A percentile compares a stretch with the other conserved stretches of the same genome.
phyloP scores from a whole-genome alignment of 2,797 vertebrate genomes.

The Neosilurus mollespiculum region DNA sequence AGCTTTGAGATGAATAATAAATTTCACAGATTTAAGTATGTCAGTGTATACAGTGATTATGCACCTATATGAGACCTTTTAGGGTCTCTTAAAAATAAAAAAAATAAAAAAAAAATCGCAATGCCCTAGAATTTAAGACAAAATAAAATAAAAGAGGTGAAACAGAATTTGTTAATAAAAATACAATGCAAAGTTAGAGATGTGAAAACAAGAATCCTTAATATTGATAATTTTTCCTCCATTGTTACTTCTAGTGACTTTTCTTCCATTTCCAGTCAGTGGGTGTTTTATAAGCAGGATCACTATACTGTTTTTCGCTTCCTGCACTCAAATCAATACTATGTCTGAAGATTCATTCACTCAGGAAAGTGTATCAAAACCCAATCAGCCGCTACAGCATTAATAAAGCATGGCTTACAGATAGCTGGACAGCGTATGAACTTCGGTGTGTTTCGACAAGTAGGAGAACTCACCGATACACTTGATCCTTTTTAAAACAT shows the following conservation, averaged over 20 bases:
- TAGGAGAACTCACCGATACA: background rate
- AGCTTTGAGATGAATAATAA: conserved; percentile 38
- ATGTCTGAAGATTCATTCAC: background rate
- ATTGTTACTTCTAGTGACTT: background rate
- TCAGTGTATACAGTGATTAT: conserved; percentile 37
- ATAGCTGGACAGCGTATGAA: background rate
- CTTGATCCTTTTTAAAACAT: background rate
- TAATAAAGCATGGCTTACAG: conserved; percentile 34
- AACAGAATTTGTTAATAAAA: background rate
- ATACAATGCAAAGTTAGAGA: background rate
- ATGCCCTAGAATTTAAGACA: conserved; percentile 22
- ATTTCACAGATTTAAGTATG: conserved; percentile 15
- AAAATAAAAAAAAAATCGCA: conserved; percentile 1
- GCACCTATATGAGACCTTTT: conserved; percentile 17
- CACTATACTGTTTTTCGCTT: background rate
- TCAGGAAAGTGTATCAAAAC: conserved; percentile 2
- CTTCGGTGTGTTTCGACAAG: background rate
- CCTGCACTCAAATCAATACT: background rate
- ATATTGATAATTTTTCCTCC: no score
- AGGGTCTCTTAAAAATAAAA: no score
- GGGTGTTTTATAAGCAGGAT: background rate
- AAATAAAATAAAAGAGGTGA: background rate
- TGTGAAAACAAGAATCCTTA: background rate
- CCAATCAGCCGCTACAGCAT: conserved; percentile 11
- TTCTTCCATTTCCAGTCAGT: background rate